These are phyloP conservation scores for Diplodus sargus DNA, from an alignment of 2,797 vertebrate genomes.

Conservation along the genomic window DNA sequence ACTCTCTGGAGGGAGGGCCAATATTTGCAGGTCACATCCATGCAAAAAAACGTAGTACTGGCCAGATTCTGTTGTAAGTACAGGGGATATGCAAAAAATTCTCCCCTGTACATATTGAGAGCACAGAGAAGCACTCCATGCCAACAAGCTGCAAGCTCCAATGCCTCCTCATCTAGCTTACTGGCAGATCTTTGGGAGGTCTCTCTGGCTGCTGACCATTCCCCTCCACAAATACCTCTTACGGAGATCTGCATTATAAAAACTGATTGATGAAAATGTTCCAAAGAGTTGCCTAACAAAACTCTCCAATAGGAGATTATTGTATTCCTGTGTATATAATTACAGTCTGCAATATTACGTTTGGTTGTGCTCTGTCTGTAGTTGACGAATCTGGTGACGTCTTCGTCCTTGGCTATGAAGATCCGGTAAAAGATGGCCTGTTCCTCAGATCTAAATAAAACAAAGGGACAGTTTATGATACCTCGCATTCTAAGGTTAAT, in stretches of 20 bases:
- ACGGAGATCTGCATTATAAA: no score
- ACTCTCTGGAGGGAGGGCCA: constrained; percentile 42
- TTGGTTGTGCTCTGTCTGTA: constrained; percentile 18
- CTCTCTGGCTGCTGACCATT: no score
- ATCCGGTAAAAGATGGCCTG: constrained; percentile 28
- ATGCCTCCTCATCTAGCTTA: constrained; percentile 20
- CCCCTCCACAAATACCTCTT: no score
- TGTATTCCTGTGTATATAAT: no score
- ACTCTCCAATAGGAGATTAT: no score
- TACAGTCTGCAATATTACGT: no score
- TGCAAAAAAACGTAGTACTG: constrained; percentile 32
- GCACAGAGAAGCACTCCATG: constrained; percentile 33
- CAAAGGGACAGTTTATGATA: background rate
- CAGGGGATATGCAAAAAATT: constrained; percentile 44
- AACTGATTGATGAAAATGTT: no score
- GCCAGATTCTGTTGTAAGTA: constrained; percentile 33
- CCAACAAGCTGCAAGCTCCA: constrained; percentile 45
- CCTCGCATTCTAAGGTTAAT: no score
- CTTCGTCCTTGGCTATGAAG: constrained; percentile 34
- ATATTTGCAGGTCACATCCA: constrained; percentile 54
- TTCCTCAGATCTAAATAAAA: constrained; percentile 29
- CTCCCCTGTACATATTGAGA: no score
- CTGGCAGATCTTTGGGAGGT: no score
- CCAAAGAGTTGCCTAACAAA: no score
- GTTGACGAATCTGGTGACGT: constrained; percentile 30